These are phyloP conservation scores for Neosilurus mollespiculum DNA, from an alignment of 2,797 vertebrate species.

Conservation along the genomic window DNA sequence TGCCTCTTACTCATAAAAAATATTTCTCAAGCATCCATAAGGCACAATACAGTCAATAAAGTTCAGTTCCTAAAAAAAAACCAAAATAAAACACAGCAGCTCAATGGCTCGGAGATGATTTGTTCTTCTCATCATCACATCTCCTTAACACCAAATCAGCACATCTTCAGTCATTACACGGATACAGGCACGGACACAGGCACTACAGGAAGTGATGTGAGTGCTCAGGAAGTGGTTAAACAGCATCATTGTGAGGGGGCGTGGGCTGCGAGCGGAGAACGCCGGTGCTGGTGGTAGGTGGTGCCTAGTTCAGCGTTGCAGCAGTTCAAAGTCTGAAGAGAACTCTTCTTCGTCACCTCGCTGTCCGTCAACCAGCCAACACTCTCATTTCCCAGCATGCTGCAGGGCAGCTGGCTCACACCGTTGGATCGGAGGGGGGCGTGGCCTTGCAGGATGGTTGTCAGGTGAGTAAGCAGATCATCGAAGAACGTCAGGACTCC, in stretches of 20 bases:
- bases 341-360: conserved; percentile 71
- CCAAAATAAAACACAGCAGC: conserved; percentile 22
- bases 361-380: conserved; percentile 76
- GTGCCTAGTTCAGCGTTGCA: conserved; percentile 75
- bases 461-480: conserved; percentile 93
- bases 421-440: conserved; percentile 61
- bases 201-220: conserved; percentile 8
- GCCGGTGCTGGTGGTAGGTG: conserved; percentile 82
- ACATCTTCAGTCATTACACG: not conserved
- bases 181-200: not conserved
- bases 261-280: conserved; percentile 78
- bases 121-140: conserved; percentile 1
- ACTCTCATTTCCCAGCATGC: conserved; percentile 74
- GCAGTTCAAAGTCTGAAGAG: conserved; percentile 79
- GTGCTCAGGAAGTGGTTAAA: not conserved
- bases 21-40: not conserved
- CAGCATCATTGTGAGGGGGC: conserved; percentile 78
- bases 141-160: not conserved
- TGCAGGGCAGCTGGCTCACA: conserved; percentile 69
- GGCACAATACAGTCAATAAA: conserved; percentile 20
- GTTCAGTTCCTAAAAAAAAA: conserved; percentile 16
- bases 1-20: not conserved
- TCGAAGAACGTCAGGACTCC: conserved; percentile 94
- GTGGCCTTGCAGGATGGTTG: conserved; percentile 83
- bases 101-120: conserved; percentile 9